Base-by-base conservation (phyloP, 2,888 invertebrate genomes). In the Hirudinaria manillensis region DNA sequence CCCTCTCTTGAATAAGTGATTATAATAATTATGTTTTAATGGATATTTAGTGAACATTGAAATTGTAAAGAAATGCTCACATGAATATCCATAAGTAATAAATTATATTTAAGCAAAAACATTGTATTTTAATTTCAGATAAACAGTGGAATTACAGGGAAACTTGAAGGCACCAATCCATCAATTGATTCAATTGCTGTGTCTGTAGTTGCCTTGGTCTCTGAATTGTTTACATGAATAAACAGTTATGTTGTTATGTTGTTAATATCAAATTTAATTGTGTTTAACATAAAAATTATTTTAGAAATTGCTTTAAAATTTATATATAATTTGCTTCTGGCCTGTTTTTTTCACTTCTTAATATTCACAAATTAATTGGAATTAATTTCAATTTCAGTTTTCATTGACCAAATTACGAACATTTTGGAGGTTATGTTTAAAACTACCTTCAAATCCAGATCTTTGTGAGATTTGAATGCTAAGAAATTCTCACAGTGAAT, bases 361-460 rank as follows among this genome's bases (percentile, higher is more conserved):
- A 53, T 53, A 53, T 53, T 13, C 21, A 56, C 13, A 24, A 56
- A 56, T 21, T 24, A 3, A 56, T 24, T 24, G n/a, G 13, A 24
- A 3, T 24, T 13, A 56, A 13, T 7, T n/a, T n/a, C n/a, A n/a
- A n/a, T n/a, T n/a, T n/a, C 3, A 56, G 27, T 56, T 21, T 21
- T 56, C 21, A 56, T 56, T 56, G 56, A 56, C 6, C 21, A 7
- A 56, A 7, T 56, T 27, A 29, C 2, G 10, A 27, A 61, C 61
- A 61, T 24, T 61, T n/a, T n/a, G n/a, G n/a, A n/a, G n/a, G n/a
- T n/a, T n/a, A n/a, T n/a, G 10, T 27, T 27, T 61, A 7, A 4
- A 13, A 61, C 51, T 38, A 78, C 78, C 78, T 76, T 76, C 19
- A 34, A 34, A 71, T 80, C 80, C 0, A 80, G 65, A 71, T 80